These are phyloP conservation scores for Odontesthes bonariensis DNA, from an alignment of 2,113 vertebrate genomes.

Conservation along the genomic window DNA sequence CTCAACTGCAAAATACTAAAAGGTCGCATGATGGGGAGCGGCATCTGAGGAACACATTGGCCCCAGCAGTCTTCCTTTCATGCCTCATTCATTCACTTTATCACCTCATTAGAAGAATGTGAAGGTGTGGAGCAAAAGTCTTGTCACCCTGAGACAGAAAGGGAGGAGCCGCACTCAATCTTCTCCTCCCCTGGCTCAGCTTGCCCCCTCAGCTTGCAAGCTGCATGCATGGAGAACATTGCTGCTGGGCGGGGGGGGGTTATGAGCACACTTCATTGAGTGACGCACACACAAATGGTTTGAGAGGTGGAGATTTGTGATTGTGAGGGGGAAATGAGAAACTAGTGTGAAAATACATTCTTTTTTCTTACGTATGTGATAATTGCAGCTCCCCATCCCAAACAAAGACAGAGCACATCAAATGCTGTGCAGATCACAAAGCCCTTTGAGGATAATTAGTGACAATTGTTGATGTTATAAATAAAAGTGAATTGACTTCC, in stretches of 20 bases:
- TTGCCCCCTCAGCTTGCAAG: slow-evolving; percentile 25
- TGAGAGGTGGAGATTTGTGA: slow-evolving; percentile 14
- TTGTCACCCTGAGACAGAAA: slow-evolving; percentile 73
- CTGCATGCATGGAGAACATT: slow-evolving; percentile 37
- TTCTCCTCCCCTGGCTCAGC: slow-evolving; percentile 59
- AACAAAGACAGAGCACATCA: not conserved
- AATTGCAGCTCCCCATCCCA: not conserved
- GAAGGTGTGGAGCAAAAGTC: slow-evolving; percentile 73
- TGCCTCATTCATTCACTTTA: slow-evolving; percentile 83
- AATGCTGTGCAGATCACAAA: not conserved
- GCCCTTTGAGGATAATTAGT: not conserved
- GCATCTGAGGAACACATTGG: slow-evolving; percentile 66
- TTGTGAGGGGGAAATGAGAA: slow-evolving; percentile 20
- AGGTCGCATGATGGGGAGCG: slow-evolving; percentile 59
- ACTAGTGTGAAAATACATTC: slow-evolving; percentile 13
- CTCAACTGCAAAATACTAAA: slow-evolving; percentile 59
- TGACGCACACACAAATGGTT: slow-evolving; percentile 26
- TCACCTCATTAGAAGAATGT: slow-evolving; percentile 81
- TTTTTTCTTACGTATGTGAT: not conserved
- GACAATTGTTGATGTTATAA: not conserved
- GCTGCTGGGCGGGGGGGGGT: slow-evolving; percentile 5
- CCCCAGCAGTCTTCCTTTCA: slow-evolving; percentile 77
- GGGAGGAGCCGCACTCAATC: slow-evolving; percentile 70
- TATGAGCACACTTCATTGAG: slow-evolving; percentile 56
- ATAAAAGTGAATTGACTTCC: not conserved